Base-by-base conservation (phyloP, 2,888 invertebrate genomes). In the Mystacides longicornis region DNA sequence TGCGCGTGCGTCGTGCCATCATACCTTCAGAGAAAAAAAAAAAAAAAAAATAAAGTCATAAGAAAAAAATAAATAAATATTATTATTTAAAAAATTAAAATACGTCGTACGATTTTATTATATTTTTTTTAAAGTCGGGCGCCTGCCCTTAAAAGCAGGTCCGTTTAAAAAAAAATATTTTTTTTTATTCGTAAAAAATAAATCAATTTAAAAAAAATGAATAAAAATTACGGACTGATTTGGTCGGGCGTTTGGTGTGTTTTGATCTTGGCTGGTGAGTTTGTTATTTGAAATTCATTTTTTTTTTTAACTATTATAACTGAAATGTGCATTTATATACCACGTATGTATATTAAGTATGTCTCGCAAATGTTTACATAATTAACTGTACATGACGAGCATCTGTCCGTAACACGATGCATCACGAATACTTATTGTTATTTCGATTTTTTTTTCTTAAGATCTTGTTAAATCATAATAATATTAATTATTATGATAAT, bases 1-100 rank as follows among this genome's bases (percentile, higher is more conserved):
- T 59, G 54, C 56, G 52, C 59, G 33, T 54, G 57, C 57, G 53
- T 42, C 50, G 47, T 19, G 37, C 49, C 19, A 54, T 20, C 43
- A 43, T 43, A 27, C 21, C 22, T 42, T 33, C 43, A 22, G 18
- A 33, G 42, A 14, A 31, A 42, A 42, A 14, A 43, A 18, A 23
- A 49, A 49, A 23, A 37, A 51, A 51, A 33, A 20, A 51, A 49
- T 18, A 51, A 42, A 46, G 20, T 37, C 37, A 37, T 27, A 37
- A 14, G 14, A 7, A 37, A 37, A 37, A 14, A 3, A 7, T n/a
- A n/a, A 37, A 14, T 37, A 37, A 37, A 37, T 7, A 37, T 27
- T 27, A 7, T 27, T 11, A 27, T 5, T 27, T 37, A 14, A 37
- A 37, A 37, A 7, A 37, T 14, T n/a, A n/a, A n/a, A n/a, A n/a